phyloP scores from a whole-genome alignment of 2,888 invertebrate species.

The Helleia helle region DNA sequence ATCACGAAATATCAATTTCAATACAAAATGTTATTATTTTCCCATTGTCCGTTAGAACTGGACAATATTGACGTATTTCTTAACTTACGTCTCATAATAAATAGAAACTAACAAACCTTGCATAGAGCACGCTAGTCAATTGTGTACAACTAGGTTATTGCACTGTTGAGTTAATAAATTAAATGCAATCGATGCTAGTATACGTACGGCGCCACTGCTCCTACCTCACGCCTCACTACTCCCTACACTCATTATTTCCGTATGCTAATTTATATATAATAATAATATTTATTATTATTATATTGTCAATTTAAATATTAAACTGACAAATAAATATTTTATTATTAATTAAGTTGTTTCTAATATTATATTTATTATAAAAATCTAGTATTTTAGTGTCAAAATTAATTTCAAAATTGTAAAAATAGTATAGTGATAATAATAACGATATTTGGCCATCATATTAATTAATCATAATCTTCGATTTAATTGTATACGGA shows the following conservation, averaged over 20 bases:
- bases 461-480: too few species aligned
- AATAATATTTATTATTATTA: too few species aligned
- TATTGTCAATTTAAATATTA: too few species aligned
- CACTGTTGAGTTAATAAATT: conserved; percentile 28
- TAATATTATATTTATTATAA: too few species aligned
- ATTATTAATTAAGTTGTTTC: too few species aligned
- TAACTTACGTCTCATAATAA: conserved; percentile 24
- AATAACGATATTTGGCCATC: too few species aligned
- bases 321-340: too few species aligned
- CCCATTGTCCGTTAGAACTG: not conserved
- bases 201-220: conserved; percentile 12
- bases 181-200: conserved; percentile 28
- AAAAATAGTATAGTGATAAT: too few species aligned
- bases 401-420: too few species aligned
- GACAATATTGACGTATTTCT: conserved; percentile 8
- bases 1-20: not conserved
- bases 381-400: too few species aligned
- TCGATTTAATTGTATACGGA: too few species aligned
- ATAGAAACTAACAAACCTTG: conserved; percentile 24
- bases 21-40: not conserved
- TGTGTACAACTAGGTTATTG: conserved; percentile 25
- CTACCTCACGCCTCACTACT: conserved; percentile 5
- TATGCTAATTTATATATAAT: conserved; percentile 4
- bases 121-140: conserved; percentile 27
- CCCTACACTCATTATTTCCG: conserved; percentile 7